Base-by-base conservation (phyloP, 2,797 vertebrate species). In the Sarcophilus harrisii region DNA sequence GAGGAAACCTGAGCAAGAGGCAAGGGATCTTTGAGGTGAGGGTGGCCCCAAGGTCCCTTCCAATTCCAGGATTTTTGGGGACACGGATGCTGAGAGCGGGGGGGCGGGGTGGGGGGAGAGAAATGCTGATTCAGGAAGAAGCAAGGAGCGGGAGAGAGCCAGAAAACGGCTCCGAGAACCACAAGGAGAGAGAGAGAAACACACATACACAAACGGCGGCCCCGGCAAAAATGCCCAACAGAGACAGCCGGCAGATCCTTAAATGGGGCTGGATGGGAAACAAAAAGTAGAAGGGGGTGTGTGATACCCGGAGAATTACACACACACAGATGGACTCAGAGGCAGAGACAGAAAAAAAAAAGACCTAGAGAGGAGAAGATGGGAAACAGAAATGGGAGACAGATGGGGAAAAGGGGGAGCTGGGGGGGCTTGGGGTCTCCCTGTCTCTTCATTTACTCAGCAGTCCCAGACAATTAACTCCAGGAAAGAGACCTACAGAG, bases 1-100 rank as follows among this genome's bases (percentile, higher is more conserved):
- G 99, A 8, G 99, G 94, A 98, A 98, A 98, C n/a, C 98, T 99
- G 57, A 99, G 98, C 97, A 99, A 99, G 98, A 98, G 98, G 30
- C 99, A 99, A 98, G 99, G 99, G 92, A 98, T 99, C 95, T 99
- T 99, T 90, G 99, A 99, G 99, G 99, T 99, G 97, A 92, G 73
- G 38, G 24, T 24, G 21, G 21, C 21, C 38, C 3, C 66, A 8
- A 81, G 73, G n/a, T 9, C 18, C 38, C 38, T 81, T 81, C 73
- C 38, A 3, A 24, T 5, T 81, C 73, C 27, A 38, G 96, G 32
- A n/a, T 4, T 30, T 81, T 45, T 16, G 38, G 27, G 3, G 10
- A 11, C 1, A 24, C 6, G 28, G n/a, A 94, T 91, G 87, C n/a
- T 0, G 0, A 0, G 13, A 18, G 5, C 10, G 13, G 0, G 3